Base-by-base conservation (phyloP, 2,797 vertebrate species). In the Rachycentron canadum region DNA sequence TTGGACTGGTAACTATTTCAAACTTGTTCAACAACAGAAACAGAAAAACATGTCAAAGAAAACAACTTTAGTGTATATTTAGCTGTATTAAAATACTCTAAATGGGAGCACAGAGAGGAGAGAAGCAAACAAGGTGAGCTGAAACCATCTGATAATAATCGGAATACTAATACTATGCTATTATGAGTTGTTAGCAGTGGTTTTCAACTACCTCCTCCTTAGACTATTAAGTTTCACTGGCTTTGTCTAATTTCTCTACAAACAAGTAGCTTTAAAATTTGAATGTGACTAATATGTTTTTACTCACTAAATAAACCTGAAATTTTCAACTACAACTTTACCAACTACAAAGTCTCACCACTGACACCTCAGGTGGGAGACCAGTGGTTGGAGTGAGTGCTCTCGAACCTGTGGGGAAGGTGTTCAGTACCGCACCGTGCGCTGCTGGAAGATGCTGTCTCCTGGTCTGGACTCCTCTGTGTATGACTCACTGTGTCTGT, bases 391-490 rank as follows among this genome's bases (percentile, higher is more conserved):
- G 96, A 97, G 96, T 0, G 96, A 96, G 53, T 97, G 97, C 85
- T 97, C 96, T 0, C 92, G 95, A 7, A 97, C 96, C 11, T 97
- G 96, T 0, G 94, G 96, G 0, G 96, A 97, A 75, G 97, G 97
- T 1, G 93, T 93, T 67, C 97, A 97, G 91, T 96, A 95, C 71
- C 95, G 97, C 23, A 96, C 95, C 0, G 96, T 97, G 76, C 96
- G 97, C 74, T 98, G 97, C 91, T 98, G 97, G 97, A 97, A 96
- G 89, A 97, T 98, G 96, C 88, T 98, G 86, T 96, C 96, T 0
- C 96, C 96, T 0, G 97, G 97, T 6, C 96, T 98, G 0, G 97
- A 98, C 92, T 97, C 97, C 77, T 97, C 97, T 0, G 96, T 97
- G 67, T 98, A 98, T 0, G 95, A 97, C 0, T 95, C 96, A 2